These are phyloP conservation scores for Coccyzus lansbergi DNA, from an alignment of 2,797 vertebrate species.

Conservation along the genomic window DNA sequence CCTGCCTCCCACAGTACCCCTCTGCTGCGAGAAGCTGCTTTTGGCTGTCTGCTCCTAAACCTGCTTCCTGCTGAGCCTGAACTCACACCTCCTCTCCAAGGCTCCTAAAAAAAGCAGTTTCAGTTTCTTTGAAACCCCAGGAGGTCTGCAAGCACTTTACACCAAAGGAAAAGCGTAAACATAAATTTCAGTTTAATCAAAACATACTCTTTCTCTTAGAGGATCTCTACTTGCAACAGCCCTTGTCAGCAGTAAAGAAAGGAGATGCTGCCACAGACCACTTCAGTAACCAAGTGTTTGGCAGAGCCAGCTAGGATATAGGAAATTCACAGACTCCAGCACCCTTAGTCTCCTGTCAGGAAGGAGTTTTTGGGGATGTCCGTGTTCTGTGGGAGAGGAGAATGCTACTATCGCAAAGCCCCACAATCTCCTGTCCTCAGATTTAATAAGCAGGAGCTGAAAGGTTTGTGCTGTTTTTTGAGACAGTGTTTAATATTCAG, in stretches of 20 bases:
- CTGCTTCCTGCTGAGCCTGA: not conserved
- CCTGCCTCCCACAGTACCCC: not conserved
- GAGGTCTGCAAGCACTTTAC: not conserved
- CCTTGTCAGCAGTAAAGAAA: not conserved
- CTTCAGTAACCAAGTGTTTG: not conserved
- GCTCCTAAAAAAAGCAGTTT: not conserved
- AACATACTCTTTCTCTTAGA: not conserved
- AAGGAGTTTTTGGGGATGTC: not conserved
- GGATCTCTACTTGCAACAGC: not conserved
- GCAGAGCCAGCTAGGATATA: not conserved
- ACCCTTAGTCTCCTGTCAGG: not conserved
- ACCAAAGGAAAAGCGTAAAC: not conserved
- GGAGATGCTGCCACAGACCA: not conserved
- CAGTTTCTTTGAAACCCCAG: not conserved
- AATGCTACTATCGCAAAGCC: not conserved
- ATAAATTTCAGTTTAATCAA: not conserved
- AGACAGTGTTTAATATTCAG: not conserved
- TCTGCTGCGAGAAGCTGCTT: not conserved
- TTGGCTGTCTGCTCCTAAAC: not conserved
- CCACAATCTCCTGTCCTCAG: not conserved
- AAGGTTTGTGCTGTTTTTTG: not conserved
- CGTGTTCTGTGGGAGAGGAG: not conserved
- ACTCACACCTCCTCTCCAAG: not conserved
- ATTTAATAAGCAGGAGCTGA: not conserved
- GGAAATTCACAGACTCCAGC: not conserved